A percentile compares a stretch with the other conserved stretches of the same genome.
These are phyloP conservation scores for Arenaria interpres DNA, from an alignment of 2,113 vertebrate genomes.

Conservation along the genomic window DNA sequence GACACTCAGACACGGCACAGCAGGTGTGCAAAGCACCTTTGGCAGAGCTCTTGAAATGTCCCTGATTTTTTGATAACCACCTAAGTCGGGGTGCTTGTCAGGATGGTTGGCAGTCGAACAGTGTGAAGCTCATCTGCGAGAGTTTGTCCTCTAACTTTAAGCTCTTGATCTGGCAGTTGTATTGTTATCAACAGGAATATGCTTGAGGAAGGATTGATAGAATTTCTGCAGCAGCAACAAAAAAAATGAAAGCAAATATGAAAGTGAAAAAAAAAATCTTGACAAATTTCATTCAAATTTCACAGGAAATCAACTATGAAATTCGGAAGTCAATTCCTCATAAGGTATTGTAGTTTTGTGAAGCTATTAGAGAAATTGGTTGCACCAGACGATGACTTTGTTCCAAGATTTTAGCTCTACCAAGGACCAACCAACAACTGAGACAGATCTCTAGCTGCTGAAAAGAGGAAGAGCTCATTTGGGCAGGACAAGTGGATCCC, in stretches of 20 bases:
- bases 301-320: background rate
- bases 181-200: background rate
- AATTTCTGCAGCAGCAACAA: background rate
- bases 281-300: background rate
- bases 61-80: background rate
- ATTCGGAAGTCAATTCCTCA: background rate
- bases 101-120: background rate
- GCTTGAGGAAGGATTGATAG: background rate
- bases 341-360: background rate
- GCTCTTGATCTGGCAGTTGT: background rate
- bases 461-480: background rate
- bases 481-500: background rate
- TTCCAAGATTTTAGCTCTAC: background rate
- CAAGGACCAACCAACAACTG: background rate
- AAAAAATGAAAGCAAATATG: background rate
- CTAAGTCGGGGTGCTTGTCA: background rate
- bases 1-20: background rate
- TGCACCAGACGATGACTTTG: background rate
- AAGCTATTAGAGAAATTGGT: background rate
- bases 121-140: background rate
- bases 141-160: background rate
- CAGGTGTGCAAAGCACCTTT: background rate
- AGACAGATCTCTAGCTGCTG: background rate
- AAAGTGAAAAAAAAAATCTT: background rate
- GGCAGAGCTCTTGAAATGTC: background rate